These are phyloP conservation scores for Heliconius ethilla DNA, from an alignment of 2,888 invertebrate species.

Conservation along the genomic window DNA sequence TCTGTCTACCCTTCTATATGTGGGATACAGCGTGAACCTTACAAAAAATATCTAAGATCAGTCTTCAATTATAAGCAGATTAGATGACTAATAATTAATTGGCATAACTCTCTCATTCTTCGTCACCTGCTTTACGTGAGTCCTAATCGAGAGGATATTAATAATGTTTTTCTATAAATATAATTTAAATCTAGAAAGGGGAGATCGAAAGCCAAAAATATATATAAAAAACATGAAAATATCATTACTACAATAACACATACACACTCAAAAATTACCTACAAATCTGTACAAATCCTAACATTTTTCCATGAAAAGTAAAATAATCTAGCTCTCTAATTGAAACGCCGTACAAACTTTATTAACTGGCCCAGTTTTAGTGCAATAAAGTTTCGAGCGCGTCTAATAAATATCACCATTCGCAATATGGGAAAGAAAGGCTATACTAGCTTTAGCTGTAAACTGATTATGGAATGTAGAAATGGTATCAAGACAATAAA, in stretches of 20 bases:
- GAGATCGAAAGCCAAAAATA: too few relatives aligned
- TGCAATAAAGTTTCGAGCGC: slow-evolving; percentile 39
- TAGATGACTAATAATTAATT: too few relatives aligned
- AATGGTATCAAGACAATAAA: not conserved
- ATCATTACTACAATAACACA: not conserved
- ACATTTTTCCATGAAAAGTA: slow-evolving; percentile 17
- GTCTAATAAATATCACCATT: slow-evolving; percentile 47
- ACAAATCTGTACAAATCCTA: slow-evolving; percentile 19
- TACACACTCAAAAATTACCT: not conserved
- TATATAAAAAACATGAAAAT: too few relatives aligned
- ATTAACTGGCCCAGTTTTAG: slow-evolving; percentile 30
- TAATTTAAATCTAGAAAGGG: too few relatives aligned
- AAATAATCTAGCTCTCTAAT: slow-evolving; percentile 32
- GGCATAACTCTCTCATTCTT: too few relatives aligned
- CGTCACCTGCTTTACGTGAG: too few relatives aligned
- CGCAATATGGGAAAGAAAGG: slow-evolving; percentile 44
- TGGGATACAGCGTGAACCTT: too few relatives aligned
- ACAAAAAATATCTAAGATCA: too few relatives aligned
- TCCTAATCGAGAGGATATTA: too few relatives aligned
- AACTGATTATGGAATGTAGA: slow-evolving; percentile 39
- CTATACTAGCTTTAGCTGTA: slow-evolving; percentile 37
- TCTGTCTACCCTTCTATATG: too few relatives aligned
- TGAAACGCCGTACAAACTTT: slow-evolving; percentile 38
- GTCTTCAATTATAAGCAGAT: too few relatives aligned
- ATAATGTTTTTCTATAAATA: too few relatives aligned